Base-by-base conservation (phyloP, 2,113 vertebrate genomes). In the Neomonachus schauinslandi region DNA sequence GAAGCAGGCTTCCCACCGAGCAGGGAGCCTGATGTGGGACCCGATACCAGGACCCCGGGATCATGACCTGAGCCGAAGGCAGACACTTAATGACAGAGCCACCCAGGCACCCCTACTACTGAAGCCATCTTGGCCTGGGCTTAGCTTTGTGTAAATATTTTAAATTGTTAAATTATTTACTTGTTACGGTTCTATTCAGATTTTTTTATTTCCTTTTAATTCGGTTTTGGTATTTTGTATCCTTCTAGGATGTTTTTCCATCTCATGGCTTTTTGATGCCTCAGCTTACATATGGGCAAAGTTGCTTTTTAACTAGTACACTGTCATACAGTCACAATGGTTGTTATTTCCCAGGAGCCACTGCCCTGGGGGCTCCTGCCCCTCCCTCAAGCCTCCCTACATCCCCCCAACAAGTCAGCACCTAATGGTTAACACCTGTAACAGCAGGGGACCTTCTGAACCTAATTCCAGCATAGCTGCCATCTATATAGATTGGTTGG, bases 341-440 rank as follows among this genome's bases (percentile, higher is more conserved):
- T 59, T 63, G 65, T 89, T 95, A 59, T 89, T 94, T 94, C 65
- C 79, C 36, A 87, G 76, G 15, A 91, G 11, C 36, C 74, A 87
- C 55, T 71, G 33, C 33, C 42, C 63, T 59, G 42, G 79, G 71
- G 31, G 19, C 22, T 46, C 72, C 72, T 92, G 24, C 51, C 36
- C 80, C 59, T 67, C 53, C n/a, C 51, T 39, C 42, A 89, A 33
- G 21, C 10, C 33, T 33, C 10, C 33, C 5, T 61, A 15, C n/a
- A 49, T 21, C 72, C 85, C 90, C 59, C 55, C 46, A 36, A 89
- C n/a, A 87, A 80, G 22, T 74, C 63, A 96, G 42, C 24, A 74
- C 63, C 28, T 22, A 42, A 76, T 76, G 18, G 26, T 76, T 82
- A 97, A 69, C 71, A 91, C 51, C 71, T 88, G 26, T 33, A 69